phyloP scores from a whole-genome alignment of 2,113 vertebrate genomes.

The Alaudala cheleensis region DNA sequence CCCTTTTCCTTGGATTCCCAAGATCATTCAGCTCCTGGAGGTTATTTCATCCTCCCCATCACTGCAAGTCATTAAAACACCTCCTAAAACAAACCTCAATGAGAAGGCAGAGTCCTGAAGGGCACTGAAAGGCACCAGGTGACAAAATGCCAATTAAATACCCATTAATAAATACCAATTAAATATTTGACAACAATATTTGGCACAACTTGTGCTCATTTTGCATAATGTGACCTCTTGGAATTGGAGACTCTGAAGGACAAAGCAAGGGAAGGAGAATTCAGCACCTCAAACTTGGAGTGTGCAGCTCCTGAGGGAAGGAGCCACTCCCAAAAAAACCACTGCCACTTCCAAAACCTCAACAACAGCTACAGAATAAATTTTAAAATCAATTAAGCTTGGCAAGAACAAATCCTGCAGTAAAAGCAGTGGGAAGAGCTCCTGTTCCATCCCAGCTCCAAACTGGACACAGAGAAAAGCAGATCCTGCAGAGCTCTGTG shows the following conservation, averaged over 20 bases:
- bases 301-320: not conserved
- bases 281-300: not conserved
- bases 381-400: not conserved
- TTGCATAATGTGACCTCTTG: rapidly evolving
- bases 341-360: not conserved
- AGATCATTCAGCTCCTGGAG: not conserved
- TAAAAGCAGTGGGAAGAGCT: not conserved
- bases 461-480: not conserved
- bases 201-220: not conserved
- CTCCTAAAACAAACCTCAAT: not conserved
- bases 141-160: not conserved
- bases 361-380: not conserved
- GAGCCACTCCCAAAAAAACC: not conserved
- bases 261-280: not conserved
- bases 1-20: not conserved
- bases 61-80: not conserved
- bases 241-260: not conserved
- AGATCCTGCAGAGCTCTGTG: not conserved
- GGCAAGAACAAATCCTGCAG: not conserved
- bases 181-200: not conserved
- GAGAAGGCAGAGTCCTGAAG: not conserved
- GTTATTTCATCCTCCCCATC: not conserved
- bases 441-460: not conserved
- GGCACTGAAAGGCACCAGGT: not conserved
- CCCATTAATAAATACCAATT: not conserved